Conservation (phyloP, 2,797 vertebrate species). For the Periparus ater region DNA sequence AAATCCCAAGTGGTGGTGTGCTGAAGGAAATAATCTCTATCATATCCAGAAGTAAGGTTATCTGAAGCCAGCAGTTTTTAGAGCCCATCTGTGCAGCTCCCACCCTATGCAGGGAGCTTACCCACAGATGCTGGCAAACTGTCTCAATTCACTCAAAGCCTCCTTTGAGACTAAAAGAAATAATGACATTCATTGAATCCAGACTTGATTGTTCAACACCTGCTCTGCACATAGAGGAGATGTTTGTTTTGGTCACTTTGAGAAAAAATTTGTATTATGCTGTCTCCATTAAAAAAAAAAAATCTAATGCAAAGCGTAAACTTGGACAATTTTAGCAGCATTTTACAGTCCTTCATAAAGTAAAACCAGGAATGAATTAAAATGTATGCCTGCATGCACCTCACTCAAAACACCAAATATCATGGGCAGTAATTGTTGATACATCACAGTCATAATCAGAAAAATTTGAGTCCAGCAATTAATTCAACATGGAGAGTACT, state of each 20-base stretch:
- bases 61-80: constrained; percentile 8
- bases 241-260: constrained; percentile 43
- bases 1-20: neutral
- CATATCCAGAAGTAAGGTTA: constrained; percentile 49
- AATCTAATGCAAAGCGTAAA: constrained; percentile 33
- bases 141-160: neutral
- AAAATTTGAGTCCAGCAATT: constrained; percentile 7
- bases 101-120: neutral
- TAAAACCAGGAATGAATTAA: constrained; percentile 39
- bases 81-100: neutral
- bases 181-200: constrained; percentile 13
- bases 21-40: constrained; percentile 6
- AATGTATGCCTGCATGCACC: constrained; percentile 44
- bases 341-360: constrained; percentile 69
- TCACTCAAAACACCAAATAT: constrained; percentile 35
- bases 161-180: constrained; percentile 25
- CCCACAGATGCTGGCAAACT: neutral
- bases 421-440: neutral
- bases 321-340: constrained; percentile 71
- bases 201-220: constrained; percentile 54
- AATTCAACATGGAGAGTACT: constrained; percentile 1
- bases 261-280: neutral
- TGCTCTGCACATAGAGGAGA: constrained; percentile 14
- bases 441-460: neutral
- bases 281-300: neutral